phyloP scores from a whole-genome alignment of 2,797 vertebrate species.

The Sebastes goodei region DNA sequence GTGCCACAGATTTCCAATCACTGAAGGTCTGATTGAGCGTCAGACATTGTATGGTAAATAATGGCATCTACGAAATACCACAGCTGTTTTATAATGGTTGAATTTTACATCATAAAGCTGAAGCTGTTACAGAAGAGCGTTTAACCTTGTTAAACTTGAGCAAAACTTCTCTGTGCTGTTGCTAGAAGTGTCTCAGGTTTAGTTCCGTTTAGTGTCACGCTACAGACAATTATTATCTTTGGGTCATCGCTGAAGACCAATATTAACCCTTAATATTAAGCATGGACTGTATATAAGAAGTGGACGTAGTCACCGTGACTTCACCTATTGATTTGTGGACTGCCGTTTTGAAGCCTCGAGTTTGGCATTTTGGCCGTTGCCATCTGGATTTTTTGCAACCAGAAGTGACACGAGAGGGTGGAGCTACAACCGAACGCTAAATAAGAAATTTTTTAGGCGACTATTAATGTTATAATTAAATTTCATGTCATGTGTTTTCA shows the following conservation, averaged over 20 bases:
- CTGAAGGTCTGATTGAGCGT: constrained; percentile 53
- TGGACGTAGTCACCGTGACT: no score
- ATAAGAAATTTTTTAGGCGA: no score
- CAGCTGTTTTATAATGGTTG: constrained; percentile 8
- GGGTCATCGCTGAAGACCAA: not conserved
- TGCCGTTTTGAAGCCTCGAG: no score
- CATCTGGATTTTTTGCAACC: no score
- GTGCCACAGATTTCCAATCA: constrained; percentile 77
- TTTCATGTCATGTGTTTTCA: no score
- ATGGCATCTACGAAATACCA: constrained; percentile 49
- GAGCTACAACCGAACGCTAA: no score
- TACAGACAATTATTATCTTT: not conserved
- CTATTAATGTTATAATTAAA: no score
- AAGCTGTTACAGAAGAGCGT: not conserved
- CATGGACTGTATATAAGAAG: no score
- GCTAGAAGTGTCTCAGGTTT: not conserved
- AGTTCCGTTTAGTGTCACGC: not conserved
- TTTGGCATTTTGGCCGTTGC: no score
- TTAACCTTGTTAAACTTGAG: not conserved
- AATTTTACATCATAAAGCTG: constrained; percentile 26
- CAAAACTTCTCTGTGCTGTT: not conserved
- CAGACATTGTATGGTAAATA: constrained; percentile 61
- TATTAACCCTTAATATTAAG: not conserved
- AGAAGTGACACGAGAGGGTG: no score
- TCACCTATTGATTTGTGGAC: no score